A percentile compares a stretch with the other conserved stretches of the same genome.
Conservation (phyloP, 2,888 invertebrate species). For the Meandrusa payeni region DNA sequence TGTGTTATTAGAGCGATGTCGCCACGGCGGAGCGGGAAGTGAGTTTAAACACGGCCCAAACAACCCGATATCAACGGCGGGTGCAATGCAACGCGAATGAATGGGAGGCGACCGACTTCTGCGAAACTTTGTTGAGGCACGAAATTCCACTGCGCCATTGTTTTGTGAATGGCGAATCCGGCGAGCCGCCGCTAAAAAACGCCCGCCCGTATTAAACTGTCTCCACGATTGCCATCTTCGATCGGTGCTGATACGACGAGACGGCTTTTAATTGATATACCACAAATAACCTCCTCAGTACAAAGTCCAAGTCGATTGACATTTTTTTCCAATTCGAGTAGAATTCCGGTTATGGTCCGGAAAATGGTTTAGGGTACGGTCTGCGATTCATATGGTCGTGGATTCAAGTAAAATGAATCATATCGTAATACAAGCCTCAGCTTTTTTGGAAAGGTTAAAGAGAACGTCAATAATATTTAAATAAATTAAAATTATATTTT, state of each 20-base stretch:
- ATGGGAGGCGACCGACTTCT: slow-evolving; percentile 49
- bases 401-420: too few relatives aligned
- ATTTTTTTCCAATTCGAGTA: too few relatives aligned
- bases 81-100: slow-evolving; percentile 29
- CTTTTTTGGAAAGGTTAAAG: too few relatives aligned
- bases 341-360: too few relatives aligned
- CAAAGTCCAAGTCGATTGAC: too few relatives aligned
- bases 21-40: slow-evolving; percentile 56
- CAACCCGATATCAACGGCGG: slow-evolving; percentile 26
- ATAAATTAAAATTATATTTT: too few relatives aligned
- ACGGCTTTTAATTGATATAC: slow-evolving; percentile 7
- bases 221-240: not conserved
- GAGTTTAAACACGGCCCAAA: slow-evolving; percentile 60
- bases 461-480: too few relatives aligned
- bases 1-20: slow-evolving; percentile 50
- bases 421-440: too few relatives aligned
- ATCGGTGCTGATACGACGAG: not conserved
- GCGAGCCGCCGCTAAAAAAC: slow-evolving; percentile 3
- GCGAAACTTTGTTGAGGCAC: slow-evolving; percentile 58
- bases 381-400: too few relatives aligned
- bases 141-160: slow-evolving; percentile 47
- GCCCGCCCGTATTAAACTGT: not conserved
- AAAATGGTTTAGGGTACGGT: too few relatives aligned
- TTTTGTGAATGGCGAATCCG: slow-evolving; percentile 18
- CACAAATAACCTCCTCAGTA: too few relatives aligned